phyloP scores from a whole-genome alignment of 2,113 vertebrate species.

The Labrus mixtus region DNA sequence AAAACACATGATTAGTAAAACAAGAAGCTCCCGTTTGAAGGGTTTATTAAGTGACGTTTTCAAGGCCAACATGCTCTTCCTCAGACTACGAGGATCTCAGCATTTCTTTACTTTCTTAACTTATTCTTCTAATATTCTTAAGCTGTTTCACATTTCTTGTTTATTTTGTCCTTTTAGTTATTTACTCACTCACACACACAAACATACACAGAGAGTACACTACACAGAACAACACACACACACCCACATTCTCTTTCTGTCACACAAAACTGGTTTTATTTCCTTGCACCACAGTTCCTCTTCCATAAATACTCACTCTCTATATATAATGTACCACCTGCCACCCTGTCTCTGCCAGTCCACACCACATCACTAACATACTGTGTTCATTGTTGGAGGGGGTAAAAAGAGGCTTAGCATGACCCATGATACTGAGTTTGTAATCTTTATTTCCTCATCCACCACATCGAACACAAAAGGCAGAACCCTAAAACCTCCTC shows the following conservation, averaged over 20 bases:
- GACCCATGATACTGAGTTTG: not conserved
- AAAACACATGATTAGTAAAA: too few relatives aligned
- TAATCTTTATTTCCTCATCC: not conserved
- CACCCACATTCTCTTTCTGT: conserved; percentile 32
- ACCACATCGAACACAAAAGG: not conserved
- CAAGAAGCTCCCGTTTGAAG: too few relatives aligned
- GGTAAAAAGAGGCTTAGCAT: not conserved
- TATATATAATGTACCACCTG: conserved; percentile 73
- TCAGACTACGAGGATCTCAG: too few relatives aligned
- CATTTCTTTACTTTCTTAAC: too few relatives aligned
- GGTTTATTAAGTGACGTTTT: too few relatives aligned
- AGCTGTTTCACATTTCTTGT: too few relatives aligned
- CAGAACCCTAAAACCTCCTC: too few relatives aligned
- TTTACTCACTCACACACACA: too few relatives aligned
- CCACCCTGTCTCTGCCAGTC: conserved; percentile 67
- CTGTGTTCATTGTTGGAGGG: not conserved
- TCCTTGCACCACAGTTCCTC: conserved; percentile 42
- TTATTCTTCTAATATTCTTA: too few relatives aligned
- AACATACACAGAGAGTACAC: accelerated
- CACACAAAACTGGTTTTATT: conserved; percentile 54
- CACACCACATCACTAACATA: conserved; percentile 58
- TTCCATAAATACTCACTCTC: conserved; percentile 38
- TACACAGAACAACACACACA: not conserved
- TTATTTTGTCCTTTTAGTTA: too few relatives aligned
- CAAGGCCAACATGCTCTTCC: too few relatives aligned